Percentiles rank a stretch among this genome's conserved stretches.
phyloP scores from a whole-genome alignment of 2,888 invertebrate genomes.

The Boloria euphrosyne region DNA sequence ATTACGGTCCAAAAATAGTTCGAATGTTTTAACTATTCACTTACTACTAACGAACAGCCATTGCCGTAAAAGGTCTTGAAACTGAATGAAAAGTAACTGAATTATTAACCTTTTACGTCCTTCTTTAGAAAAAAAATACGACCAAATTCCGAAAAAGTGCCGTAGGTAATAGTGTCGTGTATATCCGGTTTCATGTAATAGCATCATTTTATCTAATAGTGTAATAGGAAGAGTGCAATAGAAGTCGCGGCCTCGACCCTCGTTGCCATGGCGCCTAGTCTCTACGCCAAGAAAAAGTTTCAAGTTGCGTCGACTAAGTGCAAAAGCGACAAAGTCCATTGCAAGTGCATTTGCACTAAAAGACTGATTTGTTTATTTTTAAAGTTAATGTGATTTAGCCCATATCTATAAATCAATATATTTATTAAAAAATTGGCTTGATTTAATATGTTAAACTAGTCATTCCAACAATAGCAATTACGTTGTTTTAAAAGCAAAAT shows the following conservation, averaged over 20 bases:
- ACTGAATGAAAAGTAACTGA: too few species aligned
- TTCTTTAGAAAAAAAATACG: not conserved
- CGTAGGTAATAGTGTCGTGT: constrained; percentile 8
- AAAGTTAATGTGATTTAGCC: too few species aligned
- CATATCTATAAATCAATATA: too few species aligned
- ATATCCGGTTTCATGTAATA: constrained; percentile 12
- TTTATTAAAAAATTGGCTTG: too few species aligned
- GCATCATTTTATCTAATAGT: constrained; percentile 23
- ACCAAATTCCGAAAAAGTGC: not conserved
- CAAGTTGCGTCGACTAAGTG: constrained; percentile 11
- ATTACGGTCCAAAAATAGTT: too few species aligned
- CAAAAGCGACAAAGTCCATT: not conserved
- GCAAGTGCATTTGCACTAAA: constrained; percentile 12
- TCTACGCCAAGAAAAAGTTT: constrained; percentile 23
- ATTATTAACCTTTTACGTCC: not conserved
- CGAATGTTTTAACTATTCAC: too few species aligned
- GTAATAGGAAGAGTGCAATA: constrained; percentile 50
- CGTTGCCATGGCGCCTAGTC: constrained; percentile 61
- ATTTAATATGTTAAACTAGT: too few species aligned
- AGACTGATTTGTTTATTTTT: not conserved
- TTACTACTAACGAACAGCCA: too few species aligned
- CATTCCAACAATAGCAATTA: too few species aligned
- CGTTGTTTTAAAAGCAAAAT: too few species aligned
- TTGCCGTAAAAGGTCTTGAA: too few species aligned
- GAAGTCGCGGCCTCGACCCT: constrained; percentile 44